These are phyloP conservation scores for Pocillopora grandis DNA, from an alignment of 92 coral and sea anemone species.

Conservation along the genomic window DNA sequence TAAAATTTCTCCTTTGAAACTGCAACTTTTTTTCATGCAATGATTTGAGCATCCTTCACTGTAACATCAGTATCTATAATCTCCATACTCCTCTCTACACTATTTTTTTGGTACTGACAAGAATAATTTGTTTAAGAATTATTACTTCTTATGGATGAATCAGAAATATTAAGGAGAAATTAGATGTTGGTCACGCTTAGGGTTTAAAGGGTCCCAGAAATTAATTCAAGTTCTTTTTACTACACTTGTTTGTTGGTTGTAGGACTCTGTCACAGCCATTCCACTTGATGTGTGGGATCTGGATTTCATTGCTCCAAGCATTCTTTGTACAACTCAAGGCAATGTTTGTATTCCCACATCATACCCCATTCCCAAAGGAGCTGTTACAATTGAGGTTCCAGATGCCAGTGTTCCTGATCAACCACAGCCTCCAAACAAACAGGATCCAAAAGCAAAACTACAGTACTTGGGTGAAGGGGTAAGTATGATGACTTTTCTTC, in stretches of 20 bases:
- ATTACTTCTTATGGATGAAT: too few species aligned
- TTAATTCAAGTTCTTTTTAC: too few species aligned
- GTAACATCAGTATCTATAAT: too few species aligned
- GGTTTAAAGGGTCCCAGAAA: too few species aligned
- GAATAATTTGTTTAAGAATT: too few species aligned
- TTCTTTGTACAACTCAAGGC: slow-evolving; percentile 85
- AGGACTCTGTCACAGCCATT: slow-evolving; percentile 94
- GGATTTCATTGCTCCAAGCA: slow-evolving; percentile 89
- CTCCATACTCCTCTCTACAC: too few species aligned
- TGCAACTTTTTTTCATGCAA: too few species aligned
- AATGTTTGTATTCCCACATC: slow-evolving; percentile 81
- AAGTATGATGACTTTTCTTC: background rate
- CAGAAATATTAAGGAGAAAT: too few species aligned
- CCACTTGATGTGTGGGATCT: slow-evolving; percentile 88
- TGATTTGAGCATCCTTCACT: too few species aligned
- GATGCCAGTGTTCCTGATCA: slow-evolving; percentile 55
- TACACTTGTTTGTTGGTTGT: background rate
- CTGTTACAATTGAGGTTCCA: slow-evolving; percentile 70
- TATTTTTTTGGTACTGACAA: too few species aligned
- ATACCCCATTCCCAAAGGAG: slow-evolving; percentile 87
- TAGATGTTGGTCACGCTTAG: too few species aligned
- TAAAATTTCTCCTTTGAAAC: too few species aligned
- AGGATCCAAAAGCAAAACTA: slow-evolving; percentile 80
- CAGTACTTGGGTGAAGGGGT: slow-evolving; percentile 85
- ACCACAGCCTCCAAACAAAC: slow-evolving; percentile 81